These are phyloP conservation scores for Calosoma granatense DNA, from an alignment of 1,140 invertebrate species.

Conservation along the genomic window DNA sequence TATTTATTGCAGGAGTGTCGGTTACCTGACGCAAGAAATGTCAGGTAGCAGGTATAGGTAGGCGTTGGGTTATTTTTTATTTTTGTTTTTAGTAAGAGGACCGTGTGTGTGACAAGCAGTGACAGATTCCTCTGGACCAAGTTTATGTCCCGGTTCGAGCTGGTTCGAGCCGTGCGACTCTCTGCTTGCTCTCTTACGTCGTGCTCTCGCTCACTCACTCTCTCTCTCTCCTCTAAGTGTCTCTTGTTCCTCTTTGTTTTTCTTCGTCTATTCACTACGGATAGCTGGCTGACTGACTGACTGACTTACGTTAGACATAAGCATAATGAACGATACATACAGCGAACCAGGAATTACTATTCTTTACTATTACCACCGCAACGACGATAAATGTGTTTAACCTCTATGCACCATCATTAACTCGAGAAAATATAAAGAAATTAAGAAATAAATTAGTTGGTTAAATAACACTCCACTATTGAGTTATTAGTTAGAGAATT, in stretches of 20 bases:
- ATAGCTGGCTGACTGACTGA: neutral
- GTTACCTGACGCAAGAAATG: constrained; percentile 5
- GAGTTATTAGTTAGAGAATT: too few species aligned
- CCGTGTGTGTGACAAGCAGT: constrained; percentile 5
- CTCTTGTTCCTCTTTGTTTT: neutral
- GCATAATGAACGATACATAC: neutral
- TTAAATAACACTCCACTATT: too few species aligned
- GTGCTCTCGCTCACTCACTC: too few species aligned
- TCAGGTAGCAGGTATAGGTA: constrained; percentile 7
- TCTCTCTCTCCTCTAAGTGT: neutral
- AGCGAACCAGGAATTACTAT: too few species aligned
- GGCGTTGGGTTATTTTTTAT: constrained; percentile 9
- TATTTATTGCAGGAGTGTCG: constrained; percentile 4
- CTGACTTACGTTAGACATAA: neutral
- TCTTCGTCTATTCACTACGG: neutral
- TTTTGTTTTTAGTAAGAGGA: constrained; percentile 3
- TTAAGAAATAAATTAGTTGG: too few species aligned
- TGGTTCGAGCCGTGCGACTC: neutral
- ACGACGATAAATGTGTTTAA: neutral
- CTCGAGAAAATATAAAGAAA: too few species aligned
- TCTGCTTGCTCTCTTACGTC: neutral
- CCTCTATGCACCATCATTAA: neutral
- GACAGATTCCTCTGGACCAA: constrained; percentile 7
- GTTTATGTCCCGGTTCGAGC: constrained; percentile 1
- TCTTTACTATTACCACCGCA: too few species aligned